phyloP scores from a whole-genome alignment of 2,888 invertebrate genomes.

The Tenthredo notha region DNA sequence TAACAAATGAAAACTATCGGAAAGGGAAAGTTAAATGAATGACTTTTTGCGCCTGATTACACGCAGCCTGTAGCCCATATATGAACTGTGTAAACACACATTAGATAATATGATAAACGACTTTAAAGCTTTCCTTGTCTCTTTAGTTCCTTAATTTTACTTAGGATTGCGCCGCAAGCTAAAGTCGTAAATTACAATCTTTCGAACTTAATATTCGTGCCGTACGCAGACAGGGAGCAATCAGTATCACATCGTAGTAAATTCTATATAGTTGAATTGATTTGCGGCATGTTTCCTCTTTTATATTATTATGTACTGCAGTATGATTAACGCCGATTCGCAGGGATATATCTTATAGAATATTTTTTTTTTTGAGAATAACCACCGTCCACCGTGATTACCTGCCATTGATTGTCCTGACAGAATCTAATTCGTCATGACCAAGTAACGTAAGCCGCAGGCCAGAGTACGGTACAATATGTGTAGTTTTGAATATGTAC shows the following conservation, averaged over 20 bases:
- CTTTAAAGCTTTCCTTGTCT: neutral
- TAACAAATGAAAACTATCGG: neutral
- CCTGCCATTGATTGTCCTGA: slow-evolving; percentile 39
- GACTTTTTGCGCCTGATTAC: neutral
- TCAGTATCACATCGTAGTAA: neutral
- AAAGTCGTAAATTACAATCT: neutral
- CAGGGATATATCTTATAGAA: neutral
- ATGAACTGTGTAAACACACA: neutral
- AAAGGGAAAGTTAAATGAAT: neutral
- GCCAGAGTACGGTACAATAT: slow-evolving; percentile 25
- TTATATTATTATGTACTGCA: neutral
- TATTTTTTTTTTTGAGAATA: slow-evolving; percentile 1
- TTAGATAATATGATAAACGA: neutral
- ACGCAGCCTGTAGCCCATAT: neutral
- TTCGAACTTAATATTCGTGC: neutral
- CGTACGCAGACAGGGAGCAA: neutral
- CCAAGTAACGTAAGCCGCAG: neutral
- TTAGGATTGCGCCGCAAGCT: neutral
- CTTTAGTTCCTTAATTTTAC: neutral
- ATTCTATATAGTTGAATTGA: slow-evolving; percentile 15
- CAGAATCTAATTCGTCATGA: slow-evolving; percentile 42
- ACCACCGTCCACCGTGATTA: slow-evolving; percentile 41
- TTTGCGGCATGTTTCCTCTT: slow-evolving; percentile 1
- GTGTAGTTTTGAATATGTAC: slow-evolving; percentile 18
- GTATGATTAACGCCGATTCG: slow-evolving; percentile 30